Base-by-base conservation (phyloP, 2,797 vertebrate species). In the Mormyrops attenuatus region DNA sequence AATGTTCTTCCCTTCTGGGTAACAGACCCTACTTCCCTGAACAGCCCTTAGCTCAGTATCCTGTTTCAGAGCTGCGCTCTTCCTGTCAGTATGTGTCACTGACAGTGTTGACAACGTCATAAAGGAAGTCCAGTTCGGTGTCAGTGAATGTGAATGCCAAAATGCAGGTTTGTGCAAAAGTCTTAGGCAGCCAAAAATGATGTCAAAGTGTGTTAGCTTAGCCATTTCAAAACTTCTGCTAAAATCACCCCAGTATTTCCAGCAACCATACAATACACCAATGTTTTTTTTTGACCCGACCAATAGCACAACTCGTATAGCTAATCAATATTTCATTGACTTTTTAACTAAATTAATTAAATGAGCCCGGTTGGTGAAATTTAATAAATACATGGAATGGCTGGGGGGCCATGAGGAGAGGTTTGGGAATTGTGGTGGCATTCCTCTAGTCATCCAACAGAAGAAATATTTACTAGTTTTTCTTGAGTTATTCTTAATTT, bases 1-100 rank as follows among this genome's bases (percentile, higher is more conserved):
- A 73, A 88, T 90, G 90, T 90, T 91, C 44, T 92, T 90, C 90
- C 26, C 89, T 17, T 2, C 15, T 89, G 91, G 91, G 92, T 93
- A 91, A 90, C 80, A 89, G 89, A 91, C 47, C 91, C 66, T 17
- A 11, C 20, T 57, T 85, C 69, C 50, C 82, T 17, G 52, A 69
- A 60, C 30, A 3, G 89, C 63, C 85, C 88, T 8, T 7, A 88
- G 89, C 41, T 89, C 30, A 85, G 89, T 89, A 53, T 90, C 73
- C 87, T 85, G 57, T 91, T 88, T 88, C 85, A 89, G 55, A 50
- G 52, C 50, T 1, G 17, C 34, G 73, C 60, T 89, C 77, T 87
- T 88, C 80, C 52, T 90, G 85, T 91, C 84, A 87, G 84, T 52
- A 87, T 7, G n/a, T 57, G 49, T 88, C 77, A 20, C 77, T 20